Base-by-base conservation (phyloP, 92 coral and sea anemone species). In the Montipora capitata region DNA sequence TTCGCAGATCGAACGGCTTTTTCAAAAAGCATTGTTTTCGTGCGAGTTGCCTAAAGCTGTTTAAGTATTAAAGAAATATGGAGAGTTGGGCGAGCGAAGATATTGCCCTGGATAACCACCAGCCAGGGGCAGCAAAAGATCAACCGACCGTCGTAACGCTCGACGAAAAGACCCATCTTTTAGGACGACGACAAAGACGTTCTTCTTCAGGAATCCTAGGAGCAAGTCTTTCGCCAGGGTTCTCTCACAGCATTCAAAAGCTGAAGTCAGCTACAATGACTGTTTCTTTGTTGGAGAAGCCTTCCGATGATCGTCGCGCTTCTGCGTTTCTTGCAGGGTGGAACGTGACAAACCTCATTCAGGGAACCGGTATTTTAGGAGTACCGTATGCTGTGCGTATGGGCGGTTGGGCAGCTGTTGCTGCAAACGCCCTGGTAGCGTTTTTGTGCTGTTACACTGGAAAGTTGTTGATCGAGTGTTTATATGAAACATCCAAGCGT, bases 331-430 rank as follows among this genome's bases (percentile, higher is more conserved):
- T 94, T 16, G 97, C 97, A 0, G 97, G 97, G 2, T 94, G 97
- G 97, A 94, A 94, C 69, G 97, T 94, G 10, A 94, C 93, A 40
- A 94, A 88, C 65, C 93, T 94, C 16, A 94, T 94, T 43, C 97
- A 94, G 63, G 97, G 97, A 17, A 94, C 97, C 0, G 97, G 97
- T 3, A 94, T 89, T 17, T 89, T 94, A 3, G 97, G 97, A n/a
- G 88, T 94, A 2, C 97, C 97, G 38, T 94, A 92, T 69, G 93
- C 96, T 3, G 97, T 94, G 10, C 87, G 76, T 40, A 92, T 92
- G 95, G 97, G 97, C 6, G 97, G 97, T 12, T 94, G 97, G 97
- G 95, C 93, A 6, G 90, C 96, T 0, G 93, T 92, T 4, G 95
- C 85, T 11, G 79, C 93, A 42, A 92, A 92, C 68, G 87, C 86